These are phyloP conservation scores for Illadopsis cleaveri DNA, from an alignment of 2,113 vertebrate genomes.

Conservation along the genomic window DNA sequence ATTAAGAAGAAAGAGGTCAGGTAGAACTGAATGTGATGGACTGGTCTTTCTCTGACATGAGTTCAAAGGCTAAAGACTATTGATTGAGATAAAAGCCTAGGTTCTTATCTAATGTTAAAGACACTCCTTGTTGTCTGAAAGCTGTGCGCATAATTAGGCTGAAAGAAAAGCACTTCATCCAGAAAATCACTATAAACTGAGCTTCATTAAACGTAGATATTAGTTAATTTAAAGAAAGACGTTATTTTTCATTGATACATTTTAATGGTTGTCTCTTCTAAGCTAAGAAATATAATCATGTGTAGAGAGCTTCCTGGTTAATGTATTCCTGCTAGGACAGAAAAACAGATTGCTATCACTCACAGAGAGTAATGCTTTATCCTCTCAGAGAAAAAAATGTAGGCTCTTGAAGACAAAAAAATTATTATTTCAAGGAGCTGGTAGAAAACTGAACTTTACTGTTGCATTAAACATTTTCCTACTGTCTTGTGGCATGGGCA, in stretches of 20 bases:
- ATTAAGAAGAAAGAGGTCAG: conserved; percentile 80
- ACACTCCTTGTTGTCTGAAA: conserved; percentile 82
- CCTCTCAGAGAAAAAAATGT: background rate
- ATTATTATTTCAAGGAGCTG: conserved; percentile 27
- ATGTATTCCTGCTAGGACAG: conserved; percentile 61
- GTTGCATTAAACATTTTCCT: conserved; percentile 55
- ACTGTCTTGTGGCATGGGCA: conserved; percentile 3
- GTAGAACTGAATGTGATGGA: conserved; percentile 76
- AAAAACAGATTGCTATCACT: conserved; percentile 70
- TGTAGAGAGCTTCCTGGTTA: conserved; percentile 43
- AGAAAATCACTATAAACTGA: conserved; percentile 75
- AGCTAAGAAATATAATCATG: conserved; percentile 69
- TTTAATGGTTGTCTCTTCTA: conserved; percentile 71
- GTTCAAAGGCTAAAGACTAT: conserved; percentile 89
- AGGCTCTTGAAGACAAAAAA: conserved; percentile 13
- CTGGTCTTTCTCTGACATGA: conserved; percentile 75
- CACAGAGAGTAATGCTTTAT: conserved; percentile 30
- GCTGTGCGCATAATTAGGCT: conserved; percentile 77
- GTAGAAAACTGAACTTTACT: conserved; percentile 39
- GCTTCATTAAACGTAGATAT: conserved; percentile 78
- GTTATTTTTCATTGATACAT: conserved; percentile 75
- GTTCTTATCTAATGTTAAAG: conserved; percentile 84
- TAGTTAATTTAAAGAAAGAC: conserved; percentile 76
- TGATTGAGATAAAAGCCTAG: conserved; percentile 85
- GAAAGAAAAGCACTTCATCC: conserved; percentile 72